Percentiles rank a stretch among this genome's conserved stretches.
These are phyloP conservation scores for Xenentodon cancila DNA, from an alignment of 2,797 vertebrate genomes.

Conservation along the genomic window DNA sequence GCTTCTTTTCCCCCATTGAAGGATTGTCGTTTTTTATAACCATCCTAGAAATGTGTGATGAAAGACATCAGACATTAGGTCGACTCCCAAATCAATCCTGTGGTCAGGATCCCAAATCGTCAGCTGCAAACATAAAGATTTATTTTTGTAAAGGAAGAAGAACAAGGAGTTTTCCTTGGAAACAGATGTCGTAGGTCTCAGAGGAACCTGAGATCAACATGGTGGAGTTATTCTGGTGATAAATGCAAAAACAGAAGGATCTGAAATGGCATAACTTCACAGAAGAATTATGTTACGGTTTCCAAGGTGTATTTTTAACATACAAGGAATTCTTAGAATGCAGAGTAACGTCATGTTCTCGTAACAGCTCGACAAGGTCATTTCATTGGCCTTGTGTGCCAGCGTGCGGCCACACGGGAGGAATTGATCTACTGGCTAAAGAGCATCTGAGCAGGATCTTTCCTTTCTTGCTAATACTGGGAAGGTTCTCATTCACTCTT, in stretches of 20 bases:
- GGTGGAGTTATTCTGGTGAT: neutral
- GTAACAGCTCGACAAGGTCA: neutral
- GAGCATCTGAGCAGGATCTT: neutral
- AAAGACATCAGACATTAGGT: neutral
- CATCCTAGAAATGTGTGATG: neutral
- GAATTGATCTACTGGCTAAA: too few species aligned
- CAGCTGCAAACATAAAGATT: neutral
- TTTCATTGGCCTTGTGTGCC: too few species aligned
- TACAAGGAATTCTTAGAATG: constrained; percentile 1
- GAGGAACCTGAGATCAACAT: neutral
- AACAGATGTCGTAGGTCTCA: neutral
- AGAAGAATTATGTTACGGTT: neutral
- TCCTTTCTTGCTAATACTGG: too few species aligned
- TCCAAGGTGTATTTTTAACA: constrained; percentile 8
- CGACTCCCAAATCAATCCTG: neutral
- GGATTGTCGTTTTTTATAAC: neutral
- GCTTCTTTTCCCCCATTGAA: neutral
- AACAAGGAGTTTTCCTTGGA: neutral
- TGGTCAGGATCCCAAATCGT: neutral
- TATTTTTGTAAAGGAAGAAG: constrained; percentile 9
- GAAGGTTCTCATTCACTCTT: too few species aligned
- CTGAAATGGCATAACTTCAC: neutral
- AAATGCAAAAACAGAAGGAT: neutral
- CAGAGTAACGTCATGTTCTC: neutral
- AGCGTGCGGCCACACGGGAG: too few species aligned